Base-by-base conservation (phyloP, 2,888 invertebrate species). In the Eupithecia centaureata region DNA sequence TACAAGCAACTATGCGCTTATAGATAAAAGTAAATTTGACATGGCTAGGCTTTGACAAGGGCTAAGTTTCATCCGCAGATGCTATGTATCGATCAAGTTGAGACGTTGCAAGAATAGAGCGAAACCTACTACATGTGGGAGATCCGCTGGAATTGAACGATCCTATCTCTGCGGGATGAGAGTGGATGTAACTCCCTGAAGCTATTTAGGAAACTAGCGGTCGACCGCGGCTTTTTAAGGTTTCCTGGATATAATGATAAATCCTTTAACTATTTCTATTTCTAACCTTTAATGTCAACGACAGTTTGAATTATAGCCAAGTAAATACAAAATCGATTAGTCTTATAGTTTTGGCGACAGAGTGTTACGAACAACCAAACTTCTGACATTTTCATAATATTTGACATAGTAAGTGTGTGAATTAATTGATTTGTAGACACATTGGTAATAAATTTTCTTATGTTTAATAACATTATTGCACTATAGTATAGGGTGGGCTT, bases 121-220 rank as follows among this genome's bases (percentile, higher is more conserved):
- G 56, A 56, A 56, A 56, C 33, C 52, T 42, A 52, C 54, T 47
- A 18, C 42, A 30, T 30, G 5, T 42, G 52, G n/a, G 42, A 56
- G 63, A 67, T 62, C 62, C 63, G 42, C 42, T 63, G 67, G 60
- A 18, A 42, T 42, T 10, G 47, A 60, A 54, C 67, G 63, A 67
- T 67, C 54, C 27, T 63, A 63, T 67, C 60, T 63, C 18, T 54
- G 32, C 27, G 25, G 52, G 27, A 52, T 51, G 52, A 13, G 27
- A 52, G 52, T 52, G 42, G 42, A 42, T 42, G 42, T 8, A 5
- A 22, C 18, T 42, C 42, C 42, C 42, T 18, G 18, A 42, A 10
- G 18, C 18, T 18, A 18, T 42, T 42, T 42, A 42, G 0, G 18
- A 18, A 18, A 18, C 18, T 42, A 15, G 35, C 18, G 18, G 8